Evolutionary conservation across 2,113 vertebrate species (phyloP).

Genomic region (Oriolus oriolus): DNA sequence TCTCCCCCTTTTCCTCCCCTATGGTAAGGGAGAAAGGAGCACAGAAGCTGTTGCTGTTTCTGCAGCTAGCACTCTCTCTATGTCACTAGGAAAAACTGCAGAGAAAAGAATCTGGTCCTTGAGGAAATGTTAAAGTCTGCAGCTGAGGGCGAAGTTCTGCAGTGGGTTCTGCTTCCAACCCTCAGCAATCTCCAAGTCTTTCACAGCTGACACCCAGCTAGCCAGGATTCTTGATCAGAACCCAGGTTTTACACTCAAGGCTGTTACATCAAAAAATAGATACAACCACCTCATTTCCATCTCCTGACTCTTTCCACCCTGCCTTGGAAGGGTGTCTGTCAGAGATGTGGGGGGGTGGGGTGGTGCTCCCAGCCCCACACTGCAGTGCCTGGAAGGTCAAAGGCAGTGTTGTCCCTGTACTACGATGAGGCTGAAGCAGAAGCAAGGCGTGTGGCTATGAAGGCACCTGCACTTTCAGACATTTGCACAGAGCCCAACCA

Average conservation of each 20-base stretch:
- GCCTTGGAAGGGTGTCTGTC: background rate
- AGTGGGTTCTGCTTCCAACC: background rate
- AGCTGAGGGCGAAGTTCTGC: background rate
- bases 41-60: background rate
- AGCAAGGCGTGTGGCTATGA: accelerated
- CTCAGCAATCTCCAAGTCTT: background rate
- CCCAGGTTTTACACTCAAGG: background rate
- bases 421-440: background rate
- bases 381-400: background rate
- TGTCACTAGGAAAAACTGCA: background rate
- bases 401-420: background rate
- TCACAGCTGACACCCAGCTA: background rate
- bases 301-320: background rate
- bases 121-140: background rate
- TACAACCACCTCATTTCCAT: background rate
- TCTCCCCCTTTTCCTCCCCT: background rate
- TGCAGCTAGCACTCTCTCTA: background rate
- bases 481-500: background rate
- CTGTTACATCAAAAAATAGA: background rate
- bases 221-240: background rate
- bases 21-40: background rate
- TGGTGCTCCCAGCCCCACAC: background rate
- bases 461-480: background rate
- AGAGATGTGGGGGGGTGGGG: accelerated
- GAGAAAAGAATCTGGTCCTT: background rate